phyloP scores from a whole-genome alignment of 2,888 invertebrate species.

The Lysandra bellargus region DNA sequence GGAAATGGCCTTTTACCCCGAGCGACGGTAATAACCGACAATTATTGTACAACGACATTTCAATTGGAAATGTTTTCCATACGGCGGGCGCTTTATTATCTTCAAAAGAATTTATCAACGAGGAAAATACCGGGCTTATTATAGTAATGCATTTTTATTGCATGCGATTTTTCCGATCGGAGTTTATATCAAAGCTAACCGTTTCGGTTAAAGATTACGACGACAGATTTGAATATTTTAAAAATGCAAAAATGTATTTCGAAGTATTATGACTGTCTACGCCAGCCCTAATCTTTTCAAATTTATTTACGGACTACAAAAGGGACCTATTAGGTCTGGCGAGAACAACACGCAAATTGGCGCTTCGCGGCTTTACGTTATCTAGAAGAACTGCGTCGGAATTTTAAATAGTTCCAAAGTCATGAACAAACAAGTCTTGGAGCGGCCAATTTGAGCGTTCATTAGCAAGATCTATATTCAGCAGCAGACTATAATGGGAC shows the following conservation, averaged over 20 bases:
- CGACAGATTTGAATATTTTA: neutral
- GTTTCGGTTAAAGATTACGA: neutral
- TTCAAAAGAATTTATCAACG: slow-evolving; percentile 16
- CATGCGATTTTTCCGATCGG: slow-evolving; percentile 1
- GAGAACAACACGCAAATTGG: slow-evolving; percentile 2
- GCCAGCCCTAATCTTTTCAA: neutral
- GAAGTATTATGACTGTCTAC: neutral
- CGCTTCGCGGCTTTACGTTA: neutral
- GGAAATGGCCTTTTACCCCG: slow-evolving; percentile 56
- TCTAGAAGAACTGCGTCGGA: slow-evolving; percentile 6
- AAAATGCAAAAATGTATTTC: neutral
- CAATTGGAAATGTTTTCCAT: slow-evolving; percentile 26
- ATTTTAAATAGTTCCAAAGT: slow-evolving; percentile 15
- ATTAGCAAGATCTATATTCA: slow-evolving; percentile 18
- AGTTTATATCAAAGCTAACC: neutral
- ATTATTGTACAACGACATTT: slow-evolving; percentile 53
- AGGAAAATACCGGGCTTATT: neutral
- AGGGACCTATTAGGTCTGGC: neutral
- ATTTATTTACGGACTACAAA: neutral
- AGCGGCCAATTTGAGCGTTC: neutral
- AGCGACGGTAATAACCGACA: slow-evolving; percentile 59
- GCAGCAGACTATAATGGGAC: slow-evolving; percentile 17
- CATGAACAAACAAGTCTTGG: slow-evolving; percentile 15
- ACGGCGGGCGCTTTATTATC: neutral
- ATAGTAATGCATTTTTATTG: slow-evolving; percentile 1